These are phyloP conservation scores for Prionailurus viverrinus DNA, from an alignment of 2,113 vertebrate species.

Conservation along the genomic window DNA sequence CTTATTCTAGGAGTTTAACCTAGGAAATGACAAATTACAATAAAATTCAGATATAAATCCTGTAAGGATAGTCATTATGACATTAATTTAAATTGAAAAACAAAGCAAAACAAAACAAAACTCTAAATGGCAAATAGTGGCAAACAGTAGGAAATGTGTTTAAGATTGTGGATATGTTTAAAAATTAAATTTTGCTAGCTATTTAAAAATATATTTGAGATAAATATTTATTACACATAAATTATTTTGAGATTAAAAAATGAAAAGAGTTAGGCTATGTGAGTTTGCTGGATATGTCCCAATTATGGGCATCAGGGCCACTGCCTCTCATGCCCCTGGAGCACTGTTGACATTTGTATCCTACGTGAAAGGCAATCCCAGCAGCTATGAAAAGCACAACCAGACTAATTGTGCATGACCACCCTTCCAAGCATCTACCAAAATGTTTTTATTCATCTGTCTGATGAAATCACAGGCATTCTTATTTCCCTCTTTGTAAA, in stretches of 20 bases:
- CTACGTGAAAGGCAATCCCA: not conserved
- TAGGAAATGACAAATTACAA: not conserved
- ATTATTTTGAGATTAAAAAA: not conserved
- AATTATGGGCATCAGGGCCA: not conserved
- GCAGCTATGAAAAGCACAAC: not conserved
- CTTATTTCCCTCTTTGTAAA: constrained; percentile 29
- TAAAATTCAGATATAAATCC: not conserved
- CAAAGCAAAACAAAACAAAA: not conserved
- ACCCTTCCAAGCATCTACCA: not conserved
- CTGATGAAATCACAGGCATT: not conserved
- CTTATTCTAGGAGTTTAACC: constrained; percentile 16
- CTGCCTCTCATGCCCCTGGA: no score
- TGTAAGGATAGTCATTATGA: not conserved
- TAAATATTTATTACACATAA: not conserved
- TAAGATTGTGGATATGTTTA: not conserved
- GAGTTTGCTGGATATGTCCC: not conserved
- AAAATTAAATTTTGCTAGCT: not conserved
- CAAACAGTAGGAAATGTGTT: not conserved
- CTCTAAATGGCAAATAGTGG: not conserved
- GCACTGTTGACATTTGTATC: not conserved
- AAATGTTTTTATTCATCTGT: not conserved
- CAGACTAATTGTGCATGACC: not conserved
- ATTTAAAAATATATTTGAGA: not conserved
- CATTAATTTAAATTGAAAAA: constrained; percentile 48
- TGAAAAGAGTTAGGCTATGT: not conserved